phyloP scores from a whole-genome alignment of 2,888 invertebrate species.

The Copidosoma aretas region DNA sequence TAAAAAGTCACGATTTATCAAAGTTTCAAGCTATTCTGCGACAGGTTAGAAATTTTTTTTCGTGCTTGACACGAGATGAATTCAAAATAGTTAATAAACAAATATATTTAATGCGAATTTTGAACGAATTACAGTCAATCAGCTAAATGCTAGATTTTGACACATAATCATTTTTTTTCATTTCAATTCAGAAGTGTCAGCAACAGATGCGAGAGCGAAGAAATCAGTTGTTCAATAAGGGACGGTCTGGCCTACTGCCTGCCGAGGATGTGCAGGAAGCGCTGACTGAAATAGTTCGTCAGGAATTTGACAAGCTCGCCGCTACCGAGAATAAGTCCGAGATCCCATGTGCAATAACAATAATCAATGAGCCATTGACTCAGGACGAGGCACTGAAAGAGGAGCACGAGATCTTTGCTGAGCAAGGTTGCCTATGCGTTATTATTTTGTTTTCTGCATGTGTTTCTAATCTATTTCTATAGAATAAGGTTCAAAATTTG shows the following conservation, averaged over 20 bases:
- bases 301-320: slow-evolving; percentile 51
- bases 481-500: no score
- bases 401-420: slow-evolving; percentile 50
- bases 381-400: slow-evolving; percentile 51
- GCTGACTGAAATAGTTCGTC: slow-evolving; percentile 53
- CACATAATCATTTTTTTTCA: neutral
- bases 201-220: slow-evolving; percentile 54
- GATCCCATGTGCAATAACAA: slow-evolving; percentile 20
- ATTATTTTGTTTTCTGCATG: neutral
- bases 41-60: slow-evolving; percentile 54
- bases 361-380: slow-evolving; percentile 41
- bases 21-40: slow-evolving; percentile 59
- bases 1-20: slow-evolving; percentile 57
- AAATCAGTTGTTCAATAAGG: slow-evolving; percentile 50
- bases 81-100: no score
- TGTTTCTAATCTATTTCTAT: neutral
- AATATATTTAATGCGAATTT: no score
- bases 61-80: neutral
- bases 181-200: slow-evolving; percentile 52
- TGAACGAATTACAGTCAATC: no score
- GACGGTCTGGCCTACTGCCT: slow-evolving; percentile 47
- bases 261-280: slow-evolving; percentile 46
- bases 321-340: slow-evolving; percentile 38
- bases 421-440: slow-evolving; percentile 50
- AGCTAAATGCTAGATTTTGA: no score